Base-by-base conservation (phyloP, 2,888 invertebrate genomes). In the Melikaiella ostensackeni region DNA sequence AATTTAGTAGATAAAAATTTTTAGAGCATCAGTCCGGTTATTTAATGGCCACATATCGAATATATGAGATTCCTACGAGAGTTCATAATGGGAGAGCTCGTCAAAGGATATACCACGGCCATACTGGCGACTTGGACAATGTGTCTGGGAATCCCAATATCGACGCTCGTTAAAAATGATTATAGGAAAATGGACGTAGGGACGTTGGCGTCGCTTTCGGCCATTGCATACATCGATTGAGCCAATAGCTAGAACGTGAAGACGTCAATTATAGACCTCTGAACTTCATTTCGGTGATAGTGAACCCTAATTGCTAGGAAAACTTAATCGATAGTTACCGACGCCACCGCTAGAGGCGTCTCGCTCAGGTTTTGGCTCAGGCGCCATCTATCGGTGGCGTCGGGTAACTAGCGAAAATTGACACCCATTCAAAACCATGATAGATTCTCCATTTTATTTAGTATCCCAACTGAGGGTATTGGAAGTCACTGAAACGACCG, bases 81-180 rank as follows among this genome's bases (percentile, higher is more conserved):
- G 50, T 50, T 70, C 70, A 46, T 70, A 70, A 70, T 80, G 76
- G 78, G 78, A 80, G 77, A 80, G 63, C 80, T 80, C 81, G 80
- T 79, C 78, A 62, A 75, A 70, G 75, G 77, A 80, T 81, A 81
- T 82, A 77, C 74, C 77, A 77, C 70, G 80, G 76, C 77, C 79
- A 79, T 83, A 79, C 80, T 80, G 75, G 78, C 75, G 70, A 78
- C 75, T 78, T 81, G 78, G 81, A 81, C 82, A 80, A 81, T 83
- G 81, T 78, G 81, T 84, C 83, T 84, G 83, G 83, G 79, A 86
- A 85, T 85, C 83, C 84, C 84, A 84, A 84, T 86, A 86, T 85
- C 83, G 80, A 74, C 80, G 79, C 84, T 85, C 84, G 84, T 87
- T 86, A 86, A 83, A 84, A 84, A 84, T 81, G 81, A 84, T 85